Percentiles rank a stretch among this genome's conserved stretches.
These are phyloP conservation scores for Drosophila anceps DNA, from an alignment of 2,888 invertebrate species.

Conservation along the genomic window DNA sequence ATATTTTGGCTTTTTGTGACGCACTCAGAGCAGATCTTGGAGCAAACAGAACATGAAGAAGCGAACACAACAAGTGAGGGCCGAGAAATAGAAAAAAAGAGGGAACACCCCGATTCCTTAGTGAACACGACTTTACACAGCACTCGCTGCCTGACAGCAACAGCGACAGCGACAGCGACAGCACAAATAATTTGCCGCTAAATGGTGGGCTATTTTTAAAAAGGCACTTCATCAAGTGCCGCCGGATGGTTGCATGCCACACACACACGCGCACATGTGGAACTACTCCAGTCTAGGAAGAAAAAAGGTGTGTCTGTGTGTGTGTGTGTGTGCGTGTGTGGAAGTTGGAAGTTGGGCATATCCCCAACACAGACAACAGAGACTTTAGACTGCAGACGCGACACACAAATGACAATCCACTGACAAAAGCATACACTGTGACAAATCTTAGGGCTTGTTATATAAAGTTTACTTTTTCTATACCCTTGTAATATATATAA, in stretches of 20 bases:
- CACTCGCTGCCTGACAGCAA: conserved; percentile 55
- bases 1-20: conserved; percentile 21
- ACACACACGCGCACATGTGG: conserved; percentile 23
- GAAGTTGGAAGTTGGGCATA: conserved; percentile 22
- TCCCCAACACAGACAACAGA: conserved; percentile 3
- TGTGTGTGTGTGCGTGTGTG: conserved; percentile 1
- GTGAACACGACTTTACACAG: conserved; percentile 46
- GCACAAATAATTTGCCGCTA: conserved; percentile 64
- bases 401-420: conserved; percentile 12
- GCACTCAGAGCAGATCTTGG: not conserved
- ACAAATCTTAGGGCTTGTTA: not conserved
- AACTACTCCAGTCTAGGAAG: conserved; percentile 15
- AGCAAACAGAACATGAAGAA: not conserved
- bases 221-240: conserved; percentile 57
- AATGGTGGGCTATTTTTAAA: conserved; percentile 63
- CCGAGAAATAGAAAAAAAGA: conserved; percentile 11
- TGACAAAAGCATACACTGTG: not conserved
- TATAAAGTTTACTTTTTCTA: not conserved
- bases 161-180: conserved; percentile 59
- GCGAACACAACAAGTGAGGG: not conserved
- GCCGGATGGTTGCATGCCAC: conserved; percentile 58
- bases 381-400: conserved; percentile 4
- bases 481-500: too few relatives aligned
- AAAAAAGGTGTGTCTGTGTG: conserved; percentile 6
- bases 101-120: conserved; percentile 16